phyloP scores from a whole-genome alignment of 2,113 vertebrate genomes.

The Ceyx margarethae region DNA sequence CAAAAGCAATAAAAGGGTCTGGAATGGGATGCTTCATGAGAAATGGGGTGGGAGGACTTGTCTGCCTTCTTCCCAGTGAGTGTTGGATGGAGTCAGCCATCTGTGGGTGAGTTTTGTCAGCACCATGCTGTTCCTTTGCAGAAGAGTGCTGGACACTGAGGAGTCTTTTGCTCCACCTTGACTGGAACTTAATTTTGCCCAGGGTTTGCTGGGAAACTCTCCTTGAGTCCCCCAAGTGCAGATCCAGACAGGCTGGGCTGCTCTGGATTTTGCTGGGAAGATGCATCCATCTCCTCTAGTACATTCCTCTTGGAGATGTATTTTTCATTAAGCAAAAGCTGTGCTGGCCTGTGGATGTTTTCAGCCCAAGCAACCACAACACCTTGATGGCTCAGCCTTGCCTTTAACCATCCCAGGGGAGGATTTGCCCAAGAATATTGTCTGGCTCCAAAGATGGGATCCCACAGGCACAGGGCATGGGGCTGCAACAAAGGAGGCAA shows the following conservation, averaged over 20 bases:
- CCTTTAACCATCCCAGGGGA: neutral
- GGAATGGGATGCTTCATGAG: neutral
- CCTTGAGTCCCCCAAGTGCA: neutral
- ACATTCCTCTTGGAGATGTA: neutral
- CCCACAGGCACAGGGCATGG: no score
- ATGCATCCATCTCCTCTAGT: neutral
- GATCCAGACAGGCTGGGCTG: neutral
- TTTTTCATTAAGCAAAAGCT: neutral
- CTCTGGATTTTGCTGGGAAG: neutral
- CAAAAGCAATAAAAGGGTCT: neutral
- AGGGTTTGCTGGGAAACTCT: neutral
- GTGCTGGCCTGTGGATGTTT: neutral
- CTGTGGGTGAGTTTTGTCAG: neutral
- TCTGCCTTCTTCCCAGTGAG: neutral
- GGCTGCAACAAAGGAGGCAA: neutral
- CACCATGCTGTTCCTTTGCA: neutral
- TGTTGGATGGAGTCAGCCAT: neutral
- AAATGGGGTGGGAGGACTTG: neutral
- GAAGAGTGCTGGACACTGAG: neutral
- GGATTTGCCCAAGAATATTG: fast-evolving
- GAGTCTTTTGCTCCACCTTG: neutral
- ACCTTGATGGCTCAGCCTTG: fast-evolving
- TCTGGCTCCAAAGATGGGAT: neutral
- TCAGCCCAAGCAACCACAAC: neutral
- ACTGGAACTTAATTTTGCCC: neutral